Evolutionary conservation across 2,113 vertebrate genomes (phyloP), one percentile per base, ranked within the genome.

Genomic region (Lophius piscatorius): DNA sequence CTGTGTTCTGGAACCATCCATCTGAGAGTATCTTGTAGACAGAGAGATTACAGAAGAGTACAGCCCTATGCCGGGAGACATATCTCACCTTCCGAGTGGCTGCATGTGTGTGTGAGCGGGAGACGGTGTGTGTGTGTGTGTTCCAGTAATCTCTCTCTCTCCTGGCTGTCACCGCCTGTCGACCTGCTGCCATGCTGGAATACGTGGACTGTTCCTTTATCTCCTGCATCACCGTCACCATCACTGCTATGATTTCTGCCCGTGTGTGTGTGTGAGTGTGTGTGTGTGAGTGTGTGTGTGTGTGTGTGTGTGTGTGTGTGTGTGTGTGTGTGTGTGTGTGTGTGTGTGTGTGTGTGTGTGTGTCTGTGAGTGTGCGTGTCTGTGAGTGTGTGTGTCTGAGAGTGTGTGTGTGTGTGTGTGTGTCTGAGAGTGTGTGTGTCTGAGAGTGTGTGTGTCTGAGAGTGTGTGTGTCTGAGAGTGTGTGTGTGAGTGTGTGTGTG

Each of bases 141-240:
- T 78, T 76, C 68, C 64, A 82, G 80, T 90, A 90, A 88, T 84
- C 83, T 77, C 72, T 82, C 58, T 74, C 82, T 88, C 84, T 85
- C 63, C 70, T 67, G 54, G 80, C 82, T 89, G 85, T 89, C 85
- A 87, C 56, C 55, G 66, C 74, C 80, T 88, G 84, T 81, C 81
- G 77, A 66, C 77, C 48, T 2, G 23, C 81, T 76, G 80, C 76
- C 81, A 68, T 52, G 51, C 70, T 17, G 59, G 60, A 82, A 78
- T 76, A 80, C 56, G 42, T 14, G 42, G 56, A 81, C 71, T 75
- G 44, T 48, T 72, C 48, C 78, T 83, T 88, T 90, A 88, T 88
- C 86, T 85, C 47, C 35, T 63, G 51, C 76, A 77, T 83, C 88
- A 65, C 41, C 29, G 58, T 75, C 66, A 64, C 76, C 74, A 66